Percentiles rank a stretch among this genome's conserved stretches.
phyloP scores from a whole-genome alignment of 2,888 invertebrate species.

The Nipponacmea schrenckii region DNA sequence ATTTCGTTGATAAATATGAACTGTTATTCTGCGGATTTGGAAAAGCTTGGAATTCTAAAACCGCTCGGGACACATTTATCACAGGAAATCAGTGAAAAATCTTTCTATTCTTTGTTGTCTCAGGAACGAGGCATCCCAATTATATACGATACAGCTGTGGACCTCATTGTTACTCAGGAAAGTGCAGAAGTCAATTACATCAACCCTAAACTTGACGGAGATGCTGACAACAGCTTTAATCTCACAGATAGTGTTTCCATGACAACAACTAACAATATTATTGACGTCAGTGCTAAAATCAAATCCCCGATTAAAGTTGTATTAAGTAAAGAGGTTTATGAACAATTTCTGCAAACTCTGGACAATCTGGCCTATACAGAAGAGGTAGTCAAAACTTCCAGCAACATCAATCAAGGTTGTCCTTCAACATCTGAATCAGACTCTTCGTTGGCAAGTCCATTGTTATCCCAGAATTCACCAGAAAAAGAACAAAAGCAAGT shows the following conservation, averaged over 20 bases:
- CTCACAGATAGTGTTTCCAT: constrained; percentile 5
- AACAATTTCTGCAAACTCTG: constrained; percentile 78
- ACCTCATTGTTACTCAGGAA: constrained; percentile 74
- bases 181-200: constrained; percentile 43
- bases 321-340: constrained; percentile 86
- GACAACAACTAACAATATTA: constrained; percentile 17
- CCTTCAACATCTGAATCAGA: background rate
- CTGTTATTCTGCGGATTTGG: constrained; percentile 81
- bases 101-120: constrained; percentile 27
- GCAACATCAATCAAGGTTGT: background rate
- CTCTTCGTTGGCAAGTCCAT: background rate
- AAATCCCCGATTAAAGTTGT: constrained; percentile 87
- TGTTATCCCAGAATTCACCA: background rate
- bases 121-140: constrained; percentile 77
- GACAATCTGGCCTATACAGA: constrained; percentile 59
- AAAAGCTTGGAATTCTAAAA: constrained; percentile 38
- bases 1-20: constrained; percentile 88
- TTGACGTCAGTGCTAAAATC: constrained; percentile 80
- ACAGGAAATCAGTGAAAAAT: constrained; percentile 4
- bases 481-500: constrained; percentile 1
- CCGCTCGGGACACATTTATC: background rate
- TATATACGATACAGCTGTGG: constrained; percentile 87
- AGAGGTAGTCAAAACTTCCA: constrained; percentile 10
- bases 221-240: background rate
- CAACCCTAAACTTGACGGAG: constrained; percentile 48